Evolutionary conservation across 2,888 invertebrate genomes (phyloP).

Genomic region (Dorcus parallelipipedus): DNA sequence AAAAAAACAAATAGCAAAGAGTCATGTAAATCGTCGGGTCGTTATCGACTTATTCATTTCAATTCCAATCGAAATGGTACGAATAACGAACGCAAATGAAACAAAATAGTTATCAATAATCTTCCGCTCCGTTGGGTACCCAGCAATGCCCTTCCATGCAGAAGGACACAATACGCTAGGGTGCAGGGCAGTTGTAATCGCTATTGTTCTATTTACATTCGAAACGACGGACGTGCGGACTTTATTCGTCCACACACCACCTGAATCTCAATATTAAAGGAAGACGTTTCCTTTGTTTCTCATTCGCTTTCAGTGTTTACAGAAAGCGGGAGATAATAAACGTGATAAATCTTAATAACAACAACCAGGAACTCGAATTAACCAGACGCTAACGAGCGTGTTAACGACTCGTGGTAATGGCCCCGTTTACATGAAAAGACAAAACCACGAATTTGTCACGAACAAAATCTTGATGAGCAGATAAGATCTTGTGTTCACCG

Average conservation of each 20-base stretch:
- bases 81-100: conserved; percentile 37
- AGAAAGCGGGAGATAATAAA: no score
- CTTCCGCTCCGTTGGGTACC: conserved; percentile 37
- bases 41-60: conserved; percentile 1
- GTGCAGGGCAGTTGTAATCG: conserved; percentile 38
- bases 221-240: conserved; percentile 39
- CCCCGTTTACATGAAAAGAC: conserved; percentile 4
- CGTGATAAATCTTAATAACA: no score
- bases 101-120: conserved; percentile 44
- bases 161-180: conserved; percentile 43
- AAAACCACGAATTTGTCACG: conserved; percentile 21
- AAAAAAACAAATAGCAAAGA: no score
- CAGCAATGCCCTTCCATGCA: conserved; percentile 35
- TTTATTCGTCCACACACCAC: not conserved
- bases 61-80: conserved; percentile 13
- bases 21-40: no score
- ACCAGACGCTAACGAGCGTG: not conserved
- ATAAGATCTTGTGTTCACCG: conserved; percentile 22
- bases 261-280: not conserved
- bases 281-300: not conserved
- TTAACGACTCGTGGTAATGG: not conserved
- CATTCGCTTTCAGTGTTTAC: no score
- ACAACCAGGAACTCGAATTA: not conserved
- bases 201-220: conserved; percentile 43
- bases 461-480: conserved; percentile 20